Conservation (phyloP, 2,113 vertebrate species). For the Spheniscus mendiculus region DNA sequence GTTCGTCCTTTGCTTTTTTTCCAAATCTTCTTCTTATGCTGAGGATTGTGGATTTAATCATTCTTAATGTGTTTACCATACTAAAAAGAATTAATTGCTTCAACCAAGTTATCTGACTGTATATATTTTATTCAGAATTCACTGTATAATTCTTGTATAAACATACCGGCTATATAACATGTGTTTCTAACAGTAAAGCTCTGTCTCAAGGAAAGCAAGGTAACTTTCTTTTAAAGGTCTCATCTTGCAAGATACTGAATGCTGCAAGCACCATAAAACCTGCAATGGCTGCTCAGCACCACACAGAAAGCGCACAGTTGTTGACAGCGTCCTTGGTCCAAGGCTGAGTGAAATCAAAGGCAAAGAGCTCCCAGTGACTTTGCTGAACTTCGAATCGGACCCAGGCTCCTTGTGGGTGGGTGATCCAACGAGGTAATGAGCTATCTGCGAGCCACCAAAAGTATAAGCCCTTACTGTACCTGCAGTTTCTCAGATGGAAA, state of each 20-base stretch:
- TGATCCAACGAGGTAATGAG: neutral
- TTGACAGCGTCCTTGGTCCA: neutral
- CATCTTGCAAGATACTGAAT: neutral
- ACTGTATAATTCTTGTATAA: neutral
- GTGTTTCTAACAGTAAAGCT: neutral
- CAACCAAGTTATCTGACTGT: neutral
- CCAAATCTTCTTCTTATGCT: neutral
- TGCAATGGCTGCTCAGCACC: neutral
- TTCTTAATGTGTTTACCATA: neutral
- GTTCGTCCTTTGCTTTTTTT: neutral
- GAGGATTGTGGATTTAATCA: neutral
- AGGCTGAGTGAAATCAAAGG: neutral
- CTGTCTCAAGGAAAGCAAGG: slow-evolving; percentile 7
- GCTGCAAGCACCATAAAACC: neutral
- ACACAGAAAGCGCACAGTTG: neutral
- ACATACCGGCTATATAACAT: neutral
- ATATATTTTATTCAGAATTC: neutral
- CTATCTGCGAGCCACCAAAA: neutral
- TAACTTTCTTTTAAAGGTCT: neutral
- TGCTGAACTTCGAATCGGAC: neutral
- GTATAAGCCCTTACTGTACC: neutral
- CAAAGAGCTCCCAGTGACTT: neutral
- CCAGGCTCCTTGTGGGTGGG: fast-evolving
- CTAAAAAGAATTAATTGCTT: neutral
- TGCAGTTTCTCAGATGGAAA: neutral